phyloP scores from a whole-genome alignment of 2,797 vertebrate species.

The Anguilla megastoma region DNA sequence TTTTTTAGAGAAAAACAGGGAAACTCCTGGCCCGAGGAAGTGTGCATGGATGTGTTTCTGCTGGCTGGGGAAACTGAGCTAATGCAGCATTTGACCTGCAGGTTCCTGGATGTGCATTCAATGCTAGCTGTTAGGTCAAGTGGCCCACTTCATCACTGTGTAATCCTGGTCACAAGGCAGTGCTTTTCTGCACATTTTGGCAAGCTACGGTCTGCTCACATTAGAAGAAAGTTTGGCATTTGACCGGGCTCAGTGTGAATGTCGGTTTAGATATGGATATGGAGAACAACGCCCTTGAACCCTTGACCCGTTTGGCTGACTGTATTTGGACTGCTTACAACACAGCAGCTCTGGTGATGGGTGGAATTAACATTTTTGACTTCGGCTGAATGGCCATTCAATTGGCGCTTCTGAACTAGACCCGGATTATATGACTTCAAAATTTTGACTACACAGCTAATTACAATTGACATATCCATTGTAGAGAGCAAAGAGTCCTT shows the following conservation, averaged over 20 bases:
- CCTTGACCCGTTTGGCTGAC: conserved; percentile 15
- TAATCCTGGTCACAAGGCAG: conserved; percentile 6
- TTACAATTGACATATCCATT: conserved; percentile 12
- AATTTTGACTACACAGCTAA: conserved; percentile 5
- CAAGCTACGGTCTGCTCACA: not conserved
- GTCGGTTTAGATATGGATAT: not conserved
- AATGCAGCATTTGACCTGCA: not conserved
- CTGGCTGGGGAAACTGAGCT: not conserved
- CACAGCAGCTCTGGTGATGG: not conserved
- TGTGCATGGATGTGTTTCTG: not conserved
- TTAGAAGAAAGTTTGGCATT: not conserved
- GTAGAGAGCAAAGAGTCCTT: not conserved
- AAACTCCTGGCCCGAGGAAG: conserved; percentile 19
- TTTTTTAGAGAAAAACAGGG: conserved; percentile 29
- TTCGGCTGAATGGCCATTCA: not conserved
- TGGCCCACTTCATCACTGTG: not conserved
- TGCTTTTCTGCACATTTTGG: not conserved
- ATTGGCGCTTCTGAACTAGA: not conserved
- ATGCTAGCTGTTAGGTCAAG: not conserved
- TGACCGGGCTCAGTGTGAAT: not conserved
- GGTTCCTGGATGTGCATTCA: not conserved
- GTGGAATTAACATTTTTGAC: conserved; percentile 10
- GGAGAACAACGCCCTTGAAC: not conserved
- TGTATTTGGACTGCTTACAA: conserved; percentile 8
- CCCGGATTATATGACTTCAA: conserved; percentile 7